Evolutionary conservation across 1,140 invertebrate genomes (phyloP).

Genomic region (Pomacea maculata): DNA sequence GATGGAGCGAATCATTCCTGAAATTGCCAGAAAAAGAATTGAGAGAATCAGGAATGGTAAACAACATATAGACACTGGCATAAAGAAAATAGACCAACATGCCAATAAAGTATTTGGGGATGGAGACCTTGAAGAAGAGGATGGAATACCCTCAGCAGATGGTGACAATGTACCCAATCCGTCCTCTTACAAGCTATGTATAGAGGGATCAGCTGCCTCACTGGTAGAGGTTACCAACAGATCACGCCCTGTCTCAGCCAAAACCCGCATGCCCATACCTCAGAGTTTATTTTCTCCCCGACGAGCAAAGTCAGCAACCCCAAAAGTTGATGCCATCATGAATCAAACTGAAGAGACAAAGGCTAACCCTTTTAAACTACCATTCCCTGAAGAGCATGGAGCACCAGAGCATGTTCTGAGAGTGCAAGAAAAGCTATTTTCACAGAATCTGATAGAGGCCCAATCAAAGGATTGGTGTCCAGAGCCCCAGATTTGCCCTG

Average conservation of each 20-base stretch:
- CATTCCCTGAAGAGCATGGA: slow-evolving; percentile 45
- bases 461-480: not conserved
- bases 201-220: slow-evolving; percentile 23
- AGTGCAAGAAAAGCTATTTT: slow-evolving; percentile 44
- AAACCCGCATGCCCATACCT: slow-evolving; percentile 37
- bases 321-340: slow-evolving; percentile 34
- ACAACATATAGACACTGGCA: slow-evolving; percentile 50
- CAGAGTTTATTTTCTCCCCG: slow-evolving; percentile 29
- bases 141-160: slow-evolving; percentile 12
- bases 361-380: slow-evolving; percentile 44
- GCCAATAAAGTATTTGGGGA: slow-evolving; percentile 47
- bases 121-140: slow-evolving; percentile 26
- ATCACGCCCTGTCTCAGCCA: slow-evolving; percentile 25
- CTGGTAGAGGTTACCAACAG: slow-evolving; percentile 21
- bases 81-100: slow-evolving; percentile 40
- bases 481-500: slow-evolving; percentile 4
- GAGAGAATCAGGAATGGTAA: slow-evolving; percentile 46
- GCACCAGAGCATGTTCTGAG: slow-evolving; percentile 42
- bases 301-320: slow-evolving; percentile 38
- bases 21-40: slow-evolving; percentile 47
- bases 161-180: slow-evolving; percentile 23
- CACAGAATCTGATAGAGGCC: slow-evolving; percentile 1
- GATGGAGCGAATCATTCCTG: slow-evolving; percentile 47
- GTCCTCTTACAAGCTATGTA: slow-evolving; percentile 35
- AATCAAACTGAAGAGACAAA: slow-evolving; percentile 33